phyloP scores from a whole-genome alignment of 2,888 invertebrate species.

The Limnephilus marmoratus region DNA sequence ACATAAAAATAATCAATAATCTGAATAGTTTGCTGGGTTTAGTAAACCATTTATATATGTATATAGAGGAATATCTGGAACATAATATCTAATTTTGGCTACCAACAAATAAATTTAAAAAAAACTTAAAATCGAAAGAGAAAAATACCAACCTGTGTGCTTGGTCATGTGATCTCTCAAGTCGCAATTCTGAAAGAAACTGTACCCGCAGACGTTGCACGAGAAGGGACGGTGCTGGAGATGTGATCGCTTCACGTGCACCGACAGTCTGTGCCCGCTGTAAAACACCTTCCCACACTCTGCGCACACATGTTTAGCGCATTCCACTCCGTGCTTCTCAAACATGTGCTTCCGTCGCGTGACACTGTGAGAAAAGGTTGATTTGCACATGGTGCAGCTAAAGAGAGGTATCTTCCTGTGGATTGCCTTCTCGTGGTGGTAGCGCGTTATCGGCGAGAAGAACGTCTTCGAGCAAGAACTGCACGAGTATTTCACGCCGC shows the following conservation, averaged over 20 bases:
- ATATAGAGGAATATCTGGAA: too few relatives aligned
- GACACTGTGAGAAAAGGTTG: conserved; percentile 42
- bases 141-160: conserved; percentile 43
- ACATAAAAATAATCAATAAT: too few relatives aligned
- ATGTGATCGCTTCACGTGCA: conserved; percentile 43
- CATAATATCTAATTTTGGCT: not conserved
- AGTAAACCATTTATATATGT: too few relatives aligned
- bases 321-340: conserved; percentile 47
- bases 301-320: not conserved
- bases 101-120: not conserved
- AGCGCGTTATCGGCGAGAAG: conserved; percentile 38
- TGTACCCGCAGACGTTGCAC: conserved; percentile 25
- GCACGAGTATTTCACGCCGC: conserved; percentile 45
- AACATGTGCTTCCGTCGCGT: conserved; percentile 49
- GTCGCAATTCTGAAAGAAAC: conserved; percentile 49
- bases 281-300: conserved; percentile 52
- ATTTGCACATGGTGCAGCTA: conserved; percentile 40
- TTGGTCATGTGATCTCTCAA: conserved; percentile 51
- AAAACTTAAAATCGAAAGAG: not conserved
- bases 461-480: conserved; percentile 42
- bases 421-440: conserved; percentile 49
- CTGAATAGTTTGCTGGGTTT: too few relatives aligned
- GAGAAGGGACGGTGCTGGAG: conserved; percentile 33
- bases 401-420: conserved; percentile 51
- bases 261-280: conserved; percentile 39